These are phyloP conservation scores for Thalassoma bifasciatum DNA, from an alignment of 2,113 vertebrate species.

Conservation along the genomic window DNA sequence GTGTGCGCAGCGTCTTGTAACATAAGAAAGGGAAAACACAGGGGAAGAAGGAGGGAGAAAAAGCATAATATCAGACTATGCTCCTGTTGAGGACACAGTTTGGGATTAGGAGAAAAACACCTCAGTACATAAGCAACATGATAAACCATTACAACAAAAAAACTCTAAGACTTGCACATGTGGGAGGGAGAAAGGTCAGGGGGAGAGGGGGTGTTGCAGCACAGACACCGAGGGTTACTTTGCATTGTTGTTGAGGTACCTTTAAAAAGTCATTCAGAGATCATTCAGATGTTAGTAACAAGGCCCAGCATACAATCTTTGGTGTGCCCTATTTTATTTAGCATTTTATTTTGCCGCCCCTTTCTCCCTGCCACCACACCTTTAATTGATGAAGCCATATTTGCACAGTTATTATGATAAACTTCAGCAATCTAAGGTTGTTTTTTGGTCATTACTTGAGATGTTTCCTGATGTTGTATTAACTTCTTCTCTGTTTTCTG, in stretches of 20 bases:
- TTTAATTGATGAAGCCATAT: conserved; percentile 85
- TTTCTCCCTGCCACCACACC: conserved; percentile 55
- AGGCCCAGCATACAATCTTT: conserved; percentile 75
- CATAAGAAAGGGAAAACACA: too few relatives aligned
- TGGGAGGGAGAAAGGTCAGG: too few relatives aligned
- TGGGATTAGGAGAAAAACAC: too few relatives aligned
- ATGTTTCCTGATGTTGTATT: conserved; percentile 64
- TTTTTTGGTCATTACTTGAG: conserved; percentile 76
- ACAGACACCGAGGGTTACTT: too few relatives aligned
- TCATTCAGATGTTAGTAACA: conserved; percentile 75
- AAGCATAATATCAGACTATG: too few relatives aligned
- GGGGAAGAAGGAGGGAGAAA: too few relatives aligned
- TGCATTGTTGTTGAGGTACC: conserved; percentile 55
- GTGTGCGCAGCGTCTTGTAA: too few relatives aligned
- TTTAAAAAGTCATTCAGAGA: conserved; percentile 79
- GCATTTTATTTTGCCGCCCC: conserved; percentile 72
- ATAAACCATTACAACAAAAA: too few relatives aligned
- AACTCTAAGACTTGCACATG: too few relatives aligned
- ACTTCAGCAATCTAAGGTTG: conserved; percentile 82
- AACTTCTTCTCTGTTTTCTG: conserved; percentile 23
- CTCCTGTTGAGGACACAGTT: too few relatives aligned
- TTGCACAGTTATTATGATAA: conserved; percentile 86
- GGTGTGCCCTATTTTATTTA: conserved; percentile 77
- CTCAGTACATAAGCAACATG: too few relatives aligned
- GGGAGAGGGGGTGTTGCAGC: too few relatives aligned